Evolutionary conservation across 2,113 vertebrate species (phyloP).

Genomic region (Syngnathus floridae): DNA sequence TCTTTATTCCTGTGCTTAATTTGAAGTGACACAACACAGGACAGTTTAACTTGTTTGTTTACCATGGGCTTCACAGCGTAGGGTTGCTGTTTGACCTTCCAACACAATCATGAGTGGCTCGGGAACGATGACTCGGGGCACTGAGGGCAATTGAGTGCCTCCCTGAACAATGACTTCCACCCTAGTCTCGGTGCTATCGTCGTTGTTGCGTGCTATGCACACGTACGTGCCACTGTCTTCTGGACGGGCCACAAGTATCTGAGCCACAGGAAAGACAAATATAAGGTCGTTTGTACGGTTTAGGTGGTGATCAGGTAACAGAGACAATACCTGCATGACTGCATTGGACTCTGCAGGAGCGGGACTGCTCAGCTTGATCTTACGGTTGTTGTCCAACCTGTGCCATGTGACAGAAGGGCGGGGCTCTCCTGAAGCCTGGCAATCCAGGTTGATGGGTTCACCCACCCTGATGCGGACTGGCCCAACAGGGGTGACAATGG

Average conservation of each 20-base stretch:
- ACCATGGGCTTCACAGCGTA: conserved; percentile 84
- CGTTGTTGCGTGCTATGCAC: conserved; percentile 78
- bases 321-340: conserved; percentile 77
- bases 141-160: conserved; percentile 39
- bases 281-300: not conserved
- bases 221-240: conserved; percentile 85
- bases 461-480: conserved; percentile 76
- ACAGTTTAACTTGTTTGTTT: not conserved
- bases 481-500: conserved; percentile 81
- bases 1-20: not conserved
- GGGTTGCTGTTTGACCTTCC: conserved; percentile 75
- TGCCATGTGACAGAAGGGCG: conserved; percentile 84
- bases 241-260: conserved; percentile 77
- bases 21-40: no score
- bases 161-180: conserved; percentile 81
- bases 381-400: conserved; percentile 73
- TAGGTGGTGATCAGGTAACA: not conserved
- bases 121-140: conserved; percentile 69
- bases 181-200: conserved; percentile 77
- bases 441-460: conserved; percentile 84
- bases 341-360: conserved; percentile 80
- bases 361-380: conserved; percentile 70
- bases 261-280: not conserved
- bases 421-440: conserved; percentile 81
- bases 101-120: conserved; percentile 73